phyloP scores from a whole-genome alignment of 2,797 vertebrate species.

The Molossus alvarezi region DNA sequence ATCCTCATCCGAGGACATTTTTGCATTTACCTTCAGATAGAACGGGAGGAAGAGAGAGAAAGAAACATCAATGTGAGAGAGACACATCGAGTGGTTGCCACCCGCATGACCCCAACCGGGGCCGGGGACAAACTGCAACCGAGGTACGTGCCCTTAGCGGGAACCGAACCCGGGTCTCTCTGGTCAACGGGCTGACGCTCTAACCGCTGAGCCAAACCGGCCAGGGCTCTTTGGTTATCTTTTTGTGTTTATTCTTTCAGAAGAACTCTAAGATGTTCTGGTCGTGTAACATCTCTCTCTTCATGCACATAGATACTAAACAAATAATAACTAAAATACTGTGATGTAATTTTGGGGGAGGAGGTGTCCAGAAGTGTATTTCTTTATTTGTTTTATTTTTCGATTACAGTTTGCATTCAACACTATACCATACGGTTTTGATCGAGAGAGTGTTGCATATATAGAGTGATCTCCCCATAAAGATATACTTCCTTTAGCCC shows the following conservation, averaged over 20 bases:
- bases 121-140: no score
- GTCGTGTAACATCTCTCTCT: background rate
- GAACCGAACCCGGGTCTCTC: no score
- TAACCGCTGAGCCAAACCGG: no score
- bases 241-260: slow-evolving; percentile 56
- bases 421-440: background rate
- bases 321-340: background rate
- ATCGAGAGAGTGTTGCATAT: background rate
- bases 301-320: background rate
- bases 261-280: background rate
- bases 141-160: no score
- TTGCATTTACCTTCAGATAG: no score
- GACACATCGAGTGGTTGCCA: no score
- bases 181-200: no score
- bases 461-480: background rate
- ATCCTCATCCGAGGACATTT: no score
- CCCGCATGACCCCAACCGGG: no score
- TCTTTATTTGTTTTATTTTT: background rate
- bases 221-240: background rate
- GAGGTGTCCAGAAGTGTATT: background rate
- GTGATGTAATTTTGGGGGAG: background rate
- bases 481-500: slow-evolving; percentile 4
- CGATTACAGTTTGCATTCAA: background rate
- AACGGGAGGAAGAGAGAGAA: no score
- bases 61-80: no score